Base-by-base conservation (phyloP, 2,797 vertebrate genomes). In the Brotogeris chrysoptera region DNA sequence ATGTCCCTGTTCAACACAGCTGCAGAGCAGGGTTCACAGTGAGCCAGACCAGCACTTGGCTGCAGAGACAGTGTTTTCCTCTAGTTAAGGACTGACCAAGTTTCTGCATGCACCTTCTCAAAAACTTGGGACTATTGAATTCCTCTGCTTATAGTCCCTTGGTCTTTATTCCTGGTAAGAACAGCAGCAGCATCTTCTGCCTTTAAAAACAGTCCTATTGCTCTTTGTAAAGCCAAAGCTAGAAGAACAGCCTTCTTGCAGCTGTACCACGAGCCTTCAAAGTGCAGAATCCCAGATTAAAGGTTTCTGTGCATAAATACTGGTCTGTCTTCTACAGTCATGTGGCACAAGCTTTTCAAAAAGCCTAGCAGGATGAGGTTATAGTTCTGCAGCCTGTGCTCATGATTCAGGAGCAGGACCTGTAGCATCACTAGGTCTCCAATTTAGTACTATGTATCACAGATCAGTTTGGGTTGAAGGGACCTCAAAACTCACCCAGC, bases 21-120 rank as follows among this genome's bases (percentile, higher is more conserved):
- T 49, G 34, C 39, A 74, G n/a, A 80, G 4, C 30, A 0, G 0
- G 2, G 38, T 6, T 43, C 28, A 34, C 25, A 39, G 36, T 1
- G 10, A 69, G 47, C 11, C 70, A 64, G 25, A 34, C 8, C 50
- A 55, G 17, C 14, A 38, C 16, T 10, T 11, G 17, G 17, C 23
- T 73, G n/a, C 59, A 94, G 64, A 64, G 28, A 60, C 3, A 9
- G 7, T 10, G 16, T 82, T 86, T 70, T 80, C 77, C 32, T 59
- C 55, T 21, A 10, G 9, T 34, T 41, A 59, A 60, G 1, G 0
- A 41, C 11, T 28, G 46, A 83, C 23, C 2, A 2, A 72, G 32
- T 38, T 84, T 34, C 27, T 5, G 10, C 55, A 59, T 4, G 0
- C 7, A 49, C 14, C 20, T 47, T 21, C 21, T 30, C 71, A 80